These are phyloP conservation scores for Spongia lamella DNA, from an alignment of 37 sponge, comb jelly and placozoan genomes.

Conservation along the genomic window DNA sequence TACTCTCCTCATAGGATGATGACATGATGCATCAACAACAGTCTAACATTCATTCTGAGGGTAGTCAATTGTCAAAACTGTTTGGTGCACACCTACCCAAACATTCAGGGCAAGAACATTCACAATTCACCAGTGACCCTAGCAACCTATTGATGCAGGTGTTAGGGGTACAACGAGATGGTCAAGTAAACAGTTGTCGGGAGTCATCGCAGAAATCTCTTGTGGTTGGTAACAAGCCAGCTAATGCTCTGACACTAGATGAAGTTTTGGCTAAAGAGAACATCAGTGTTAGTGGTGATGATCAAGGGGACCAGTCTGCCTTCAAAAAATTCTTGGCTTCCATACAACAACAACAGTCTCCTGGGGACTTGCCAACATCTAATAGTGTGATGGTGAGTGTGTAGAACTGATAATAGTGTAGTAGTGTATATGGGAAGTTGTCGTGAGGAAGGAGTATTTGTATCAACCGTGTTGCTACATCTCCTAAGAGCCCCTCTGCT, in stretches of 20 bases:
- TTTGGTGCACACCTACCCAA: too few relatives aligned
- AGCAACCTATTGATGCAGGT: slow-evolving; percentile 14
- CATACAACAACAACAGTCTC: slow-evolving; percentile 20
- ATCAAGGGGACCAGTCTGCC: slow-evolving; percentile 19
- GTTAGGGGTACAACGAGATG: not conserved
- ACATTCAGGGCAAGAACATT: not conserved
- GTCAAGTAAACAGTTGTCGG: not conserved
- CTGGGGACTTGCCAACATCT: too few relatives aligned
- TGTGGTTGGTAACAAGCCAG: slow-evolving; percentile 14
- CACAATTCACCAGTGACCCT: slow-evolving; percentile 1
- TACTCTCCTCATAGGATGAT: too few relatives aligned
- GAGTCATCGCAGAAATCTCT: not conserved
- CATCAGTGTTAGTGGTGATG: slow-evolving; percentile 14
- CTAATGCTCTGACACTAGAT: slow-evolving; percentile 67
- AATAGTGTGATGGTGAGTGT: too few relatives aligned
- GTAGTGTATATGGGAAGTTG: too few relatives aligned
- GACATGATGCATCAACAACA: too few relatives aligned
- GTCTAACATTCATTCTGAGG: too few relatives aligned
- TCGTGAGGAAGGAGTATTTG: too few relatives aligned
- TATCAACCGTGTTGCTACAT: too few relatives aligned
- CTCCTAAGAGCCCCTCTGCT: too few relatives aligned
- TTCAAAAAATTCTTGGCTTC: slow-evolving; percentile 67
- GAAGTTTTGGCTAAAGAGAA: slow-evolving; percentile 63
- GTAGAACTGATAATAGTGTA: too few relatives aligned
- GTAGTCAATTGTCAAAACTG: too few relatives aligned